Evolutionary conservation across 2,113 vertebrate species (phyloP).

Genomic region (Labeo rohita): DNA sequence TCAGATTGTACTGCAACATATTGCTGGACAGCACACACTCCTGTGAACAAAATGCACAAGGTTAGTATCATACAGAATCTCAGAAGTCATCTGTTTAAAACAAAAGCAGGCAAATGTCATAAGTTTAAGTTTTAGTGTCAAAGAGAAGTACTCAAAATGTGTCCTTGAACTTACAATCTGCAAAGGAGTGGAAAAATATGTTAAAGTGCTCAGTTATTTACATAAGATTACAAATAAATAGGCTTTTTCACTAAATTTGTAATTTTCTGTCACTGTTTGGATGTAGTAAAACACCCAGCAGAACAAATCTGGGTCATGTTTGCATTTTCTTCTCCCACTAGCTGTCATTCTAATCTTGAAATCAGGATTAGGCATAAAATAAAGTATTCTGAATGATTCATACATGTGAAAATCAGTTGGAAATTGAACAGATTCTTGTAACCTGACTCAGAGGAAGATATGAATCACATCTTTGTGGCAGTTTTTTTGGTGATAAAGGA

Average conservation of each 20-base stretch:
- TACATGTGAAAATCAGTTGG: background rate
- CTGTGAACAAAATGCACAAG: constrained; percentile 62
- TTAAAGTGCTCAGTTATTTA: background rate
- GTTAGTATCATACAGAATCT: constrained; percentile 13
- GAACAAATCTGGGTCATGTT: background rate
- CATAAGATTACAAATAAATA: too few species aligned
- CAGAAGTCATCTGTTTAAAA: background rate
- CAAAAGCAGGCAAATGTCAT: background rate
- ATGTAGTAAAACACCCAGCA: background rate
- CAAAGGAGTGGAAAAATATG: background rate
- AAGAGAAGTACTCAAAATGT: too few species aligned
- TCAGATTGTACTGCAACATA: constrained; percentile 60
- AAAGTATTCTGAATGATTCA: background rate
- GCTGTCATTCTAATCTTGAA: background rate
- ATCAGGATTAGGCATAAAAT: background rate
- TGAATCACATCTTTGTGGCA: background rate
- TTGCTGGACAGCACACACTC: constrained; percentile 59
- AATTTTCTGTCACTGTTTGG: background rate
- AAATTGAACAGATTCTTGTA: background rate
- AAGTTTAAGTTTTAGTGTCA: background rate
- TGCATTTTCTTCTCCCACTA: background rate
- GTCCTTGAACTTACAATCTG: background rate
- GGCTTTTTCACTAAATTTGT: background rate
- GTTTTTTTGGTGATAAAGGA: background rate
- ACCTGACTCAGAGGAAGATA: background rate